phyloP scores from a whole-genome alignment of 2,797 vertebrate genomes.

The Melanotaenia boesemani region DNA sequence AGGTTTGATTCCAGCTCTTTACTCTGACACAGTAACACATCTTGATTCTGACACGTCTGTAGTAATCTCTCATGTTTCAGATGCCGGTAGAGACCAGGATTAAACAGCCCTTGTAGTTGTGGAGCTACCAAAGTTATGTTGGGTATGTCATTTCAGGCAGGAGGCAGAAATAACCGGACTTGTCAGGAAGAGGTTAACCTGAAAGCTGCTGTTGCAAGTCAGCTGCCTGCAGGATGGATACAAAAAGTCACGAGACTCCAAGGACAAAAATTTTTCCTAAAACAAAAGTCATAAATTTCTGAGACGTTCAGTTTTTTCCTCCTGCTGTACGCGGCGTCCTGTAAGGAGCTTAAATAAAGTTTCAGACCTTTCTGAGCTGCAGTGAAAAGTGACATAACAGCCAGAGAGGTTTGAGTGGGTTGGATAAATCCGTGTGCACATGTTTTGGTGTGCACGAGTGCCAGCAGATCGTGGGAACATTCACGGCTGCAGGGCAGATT shows the following conservation, averaged over 20 bases:
- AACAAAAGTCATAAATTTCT: no score
- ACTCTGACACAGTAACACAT: no score
- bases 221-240: slow-evolving; percentile 14
- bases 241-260: neutral
- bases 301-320: slow-evolving; percentile 1
- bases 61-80: no score
- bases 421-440: slow-evolving; percentile 32
- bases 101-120: no score
- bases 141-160: no score
- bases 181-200: no score
- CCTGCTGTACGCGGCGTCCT: neutral
- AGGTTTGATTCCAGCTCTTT: no score
- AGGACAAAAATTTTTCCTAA: no score
- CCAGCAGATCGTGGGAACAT: slow-evolving; percentile 61
- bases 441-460: slow-evolving; percentile 22
- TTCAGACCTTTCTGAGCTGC: slow-evolving; percentile 41
- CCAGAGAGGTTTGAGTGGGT: slow-evolving; percentile 28
- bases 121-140: no score
- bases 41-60: no score
- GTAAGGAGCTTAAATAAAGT: slow-evolving; percentile 55
- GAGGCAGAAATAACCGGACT: no score
- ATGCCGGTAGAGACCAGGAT: no score
- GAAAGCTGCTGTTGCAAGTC: neutral
- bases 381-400: slow-evolving; percentile 42
- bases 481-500: slow-evolving; percentile 57